These are phyloP conservation scores for Cyclura pinguis DNA, from an alignment of 2,797 vertebrate species.

Conservation along the genomic window DNA sequence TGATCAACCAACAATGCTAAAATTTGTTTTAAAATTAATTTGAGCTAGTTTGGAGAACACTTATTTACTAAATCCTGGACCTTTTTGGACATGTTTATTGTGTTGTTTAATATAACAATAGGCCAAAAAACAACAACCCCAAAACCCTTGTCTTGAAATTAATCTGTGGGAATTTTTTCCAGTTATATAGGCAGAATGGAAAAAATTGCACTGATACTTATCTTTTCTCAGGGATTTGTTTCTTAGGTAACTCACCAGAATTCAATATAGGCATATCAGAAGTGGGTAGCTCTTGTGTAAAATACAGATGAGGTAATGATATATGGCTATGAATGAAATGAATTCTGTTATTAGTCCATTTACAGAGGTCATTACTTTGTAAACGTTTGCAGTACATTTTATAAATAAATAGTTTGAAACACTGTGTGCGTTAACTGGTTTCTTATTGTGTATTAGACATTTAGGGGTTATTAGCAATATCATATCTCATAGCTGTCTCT, in stretches of 20 bases:
- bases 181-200: neutral
- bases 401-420: slow-evolving; percentile 57
- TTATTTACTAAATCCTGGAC: neutral
- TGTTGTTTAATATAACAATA: neutral
- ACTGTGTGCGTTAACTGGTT: slow-evolving; percentile 3
- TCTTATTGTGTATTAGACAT: neutral
- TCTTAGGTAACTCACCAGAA: neutral
- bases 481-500: neutral
- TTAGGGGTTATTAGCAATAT: neutral
- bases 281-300: neutral
- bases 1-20: neutral
- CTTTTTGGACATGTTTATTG: neutral
- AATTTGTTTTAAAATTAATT: neutral
- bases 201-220: neutral
- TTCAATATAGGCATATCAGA: neutral
- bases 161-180: neutral
- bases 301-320: neutral
- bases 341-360: neutral
- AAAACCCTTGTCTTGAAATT: neutral
- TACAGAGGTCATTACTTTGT: neutral
- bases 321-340: neutral
- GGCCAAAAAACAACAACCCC: neutral
- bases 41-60: neutral
- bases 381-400: neutral
- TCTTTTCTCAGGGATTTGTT: neutral